A percentile compares a stretch with the other conserved stretches of the same genome.
phyloP scores from a whole-genome alignment of 1,140 invertebrate genomes.

The Drosophila eugracilis region DNA sequence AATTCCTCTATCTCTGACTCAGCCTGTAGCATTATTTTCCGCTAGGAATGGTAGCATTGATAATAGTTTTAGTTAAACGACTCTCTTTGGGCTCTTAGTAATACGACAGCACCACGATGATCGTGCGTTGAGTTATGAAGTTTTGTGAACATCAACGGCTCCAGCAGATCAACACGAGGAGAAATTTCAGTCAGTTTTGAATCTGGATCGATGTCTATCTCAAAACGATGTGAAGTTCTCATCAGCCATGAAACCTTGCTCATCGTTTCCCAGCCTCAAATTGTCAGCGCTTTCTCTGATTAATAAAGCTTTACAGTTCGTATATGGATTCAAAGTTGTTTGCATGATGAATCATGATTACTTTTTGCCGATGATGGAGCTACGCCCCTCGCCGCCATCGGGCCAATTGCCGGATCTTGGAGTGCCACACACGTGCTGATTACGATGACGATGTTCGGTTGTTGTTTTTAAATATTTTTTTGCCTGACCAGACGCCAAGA shows the following conservation, averaged over 20 bases:
- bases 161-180: slow-evolving; percentile 2
- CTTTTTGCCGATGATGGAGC: slow-evolving; percentile 39
- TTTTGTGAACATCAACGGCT: slow-evolving; percentile 16
- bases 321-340: slow-evolving; percentile 28
- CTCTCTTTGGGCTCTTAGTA: slow-evolving; percentile 52
- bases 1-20: slow-evolving; percentile 16
- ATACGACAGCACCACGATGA: slow-evolving; percentile 42
- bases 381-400: slow-evolving; percentile 8
- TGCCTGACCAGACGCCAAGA: slow-evolving; percentile 48
- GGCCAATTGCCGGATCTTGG: slow-evolving; percentile 56
- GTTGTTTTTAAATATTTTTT: slow-evolving; percentile 21
- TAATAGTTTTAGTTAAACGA: slow-evolving; percentile 76
- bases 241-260: background rate
- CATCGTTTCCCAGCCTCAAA: background rate
- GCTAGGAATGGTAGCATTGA: slow-evolving; percentile 68
- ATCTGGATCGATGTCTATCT: no score
- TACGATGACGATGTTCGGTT: slow-evolving; percentile 72
- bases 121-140: slow-evolving; percentile 75
- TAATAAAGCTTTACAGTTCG: slow-evolving; percentile 32
- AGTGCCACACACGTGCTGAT: slow-evolving; percentile 79
- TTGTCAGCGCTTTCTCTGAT: background rate
- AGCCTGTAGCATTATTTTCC: slow-evolving; percentile 62
- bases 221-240: no score
- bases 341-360: slow-evolving; percentile 62
- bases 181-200: background rate